A percentile compares a stretch with the other conserved stretches of the same genome.
These are phyloP conservation scores for Amphiprion ocellaris DNA, from an alignment of 2,113 vertebrate species.

Conservation along the genomic window DNA sequence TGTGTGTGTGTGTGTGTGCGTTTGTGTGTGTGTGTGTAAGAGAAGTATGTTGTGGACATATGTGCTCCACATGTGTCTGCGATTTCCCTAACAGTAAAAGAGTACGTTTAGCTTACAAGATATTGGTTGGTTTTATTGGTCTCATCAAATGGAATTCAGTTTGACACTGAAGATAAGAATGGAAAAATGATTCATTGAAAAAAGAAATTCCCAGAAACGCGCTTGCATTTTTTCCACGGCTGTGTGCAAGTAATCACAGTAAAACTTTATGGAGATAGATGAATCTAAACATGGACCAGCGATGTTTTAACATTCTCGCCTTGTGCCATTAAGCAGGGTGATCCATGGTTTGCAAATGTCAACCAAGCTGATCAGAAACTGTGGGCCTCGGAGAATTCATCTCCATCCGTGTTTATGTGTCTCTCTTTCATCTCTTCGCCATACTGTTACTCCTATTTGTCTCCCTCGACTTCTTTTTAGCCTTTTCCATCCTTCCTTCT, in stretches of 20 bases:
- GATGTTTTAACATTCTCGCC: conserved; percentile 48
- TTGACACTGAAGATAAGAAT: conserved; percentile 42
- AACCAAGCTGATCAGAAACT: conserved; percentile 4
- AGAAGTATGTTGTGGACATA: conserved; percentile 42
- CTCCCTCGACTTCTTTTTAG: background rate
- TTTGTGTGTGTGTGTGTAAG: conserved; percentile 4
- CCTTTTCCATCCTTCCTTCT: background rate
- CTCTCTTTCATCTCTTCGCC: conserved; percentile 24
- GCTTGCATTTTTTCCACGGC: conserved; percentile 38
- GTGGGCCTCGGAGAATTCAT: conserved; percentile 7
- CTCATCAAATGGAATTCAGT: conserved; percentile 47
- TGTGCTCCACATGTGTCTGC: conserved; percentile 50
- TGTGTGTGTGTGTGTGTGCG: conserved; percentile 10
- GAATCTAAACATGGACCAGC: conserved; percentile 41
- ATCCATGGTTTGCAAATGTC: conserved; percentile 36
- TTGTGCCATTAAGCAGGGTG: conserved; percentile 28
- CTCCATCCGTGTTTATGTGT: conserved; percentile 5
- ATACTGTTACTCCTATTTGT: conserved; percentile 1
- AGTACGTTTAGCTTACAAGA: conserved; percentile 34
- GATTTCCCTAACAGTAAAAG: conserved; percentile 28
- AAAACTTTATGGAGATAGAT: conserved; percentile 37
- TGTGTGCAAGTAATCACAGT: conserved; percentile 4
- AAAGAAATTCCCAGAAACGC: conserved; percentile 43
- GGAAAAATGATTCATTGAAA: conserved; percentile 24
- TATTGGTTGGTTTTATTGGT: conserved; percentile 49